phyloP scores from a whole-genome alignment of 2,888 invertebrate genomes.

The Aricia artaxerxes region DNA sequence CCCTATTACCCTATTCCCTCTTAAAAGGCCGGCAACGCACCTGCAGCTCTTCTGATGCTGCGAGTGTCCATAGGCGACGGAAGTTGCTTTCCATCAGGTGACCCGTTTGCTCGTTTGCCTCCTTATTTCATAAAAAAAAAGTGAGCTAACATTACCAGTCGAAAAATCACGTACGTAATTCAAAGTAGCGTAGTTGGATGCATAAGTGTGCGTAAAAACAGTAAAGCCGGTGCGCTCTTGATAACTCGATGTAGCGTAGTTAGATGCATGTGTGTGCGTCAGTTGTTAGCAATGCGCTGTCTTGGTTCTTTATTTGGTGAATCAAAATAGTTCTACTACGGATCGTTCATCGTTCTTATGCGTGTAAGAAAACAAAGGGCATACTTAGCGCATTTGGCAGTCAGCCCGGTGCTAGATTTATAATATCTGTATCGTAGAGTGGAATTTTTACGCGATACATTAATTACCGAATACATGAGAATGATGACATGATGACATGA shows the following conservation, averaged over 20 bases:
- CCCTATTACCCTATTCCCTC: no score
- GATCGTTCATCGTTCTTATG: background rate
- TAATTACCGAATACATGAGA: no score
- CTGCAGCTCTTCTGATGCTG: no score
- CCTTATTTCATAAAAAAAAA: no score
- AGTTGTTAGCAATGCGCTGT: background rate
- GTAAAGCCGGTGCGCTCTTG: background rate
- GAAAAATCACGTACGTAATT: no score
- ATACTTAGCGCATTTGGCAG: conserved; percentile 7
- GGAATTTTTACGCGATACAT: no score
- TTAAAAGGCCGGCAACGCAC: no score
- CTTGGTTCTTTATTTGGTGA: background rate
- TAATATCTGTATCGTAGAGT: background rate
- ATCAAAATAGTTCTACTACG: background rate
- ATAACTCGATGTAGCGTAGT: background rate
- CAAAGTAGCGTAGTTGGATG: background rate
- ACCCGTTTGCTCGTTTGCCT: no score
- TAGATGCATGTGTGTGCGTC: background rate
- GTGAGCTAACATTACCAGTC: no score
- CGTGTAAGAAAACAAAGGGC: background rate
- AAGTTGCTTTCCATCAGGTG: no score
- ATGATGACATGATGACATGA: no score
- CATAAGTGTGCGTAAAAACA: background rate
- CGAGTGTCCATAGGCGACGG: no score
- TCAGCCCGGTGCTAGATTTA: background rate